Evolutionary conservation across 2,888 invertebrate species (phyloP), one percentile per base, ranked within the genome.

Genomic region (Melolontha melolontha): DNA sequence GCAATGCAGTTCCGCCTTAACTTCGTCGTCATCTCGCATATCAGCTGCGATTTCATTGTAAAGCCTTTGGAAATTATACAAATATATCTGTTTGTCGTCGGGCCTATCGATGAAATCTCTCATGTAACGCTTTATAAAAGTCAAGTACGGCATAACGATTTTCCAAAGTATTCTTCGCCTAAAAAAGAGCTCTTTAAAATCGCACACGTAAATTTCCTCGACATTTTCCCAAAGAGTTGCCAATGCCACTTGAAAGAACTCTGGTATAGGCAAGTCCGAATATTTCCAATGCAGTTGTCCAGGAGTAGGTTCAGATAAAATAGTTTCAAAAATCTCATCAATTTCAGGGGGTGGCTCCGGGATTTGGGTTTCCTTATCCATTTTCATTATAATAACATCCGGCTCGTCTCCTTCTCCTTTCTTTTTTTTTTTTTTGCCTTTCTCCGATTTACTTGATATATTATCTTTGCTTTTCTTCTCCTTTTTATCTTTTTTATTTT

Each of bases 1-100:
- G 71, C 87, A 88, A 73, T 90, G 88, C 80, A 90, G 84, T 80
- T 90, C 90, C 67, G 86, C 86, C 79, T 89, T 90, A 1, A 88
- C 82, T 68, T 87, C 85, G 71, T 82, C 80, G 66, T 89, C 84
- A 66, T 85, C 83, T 1, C 90, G 83, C 81, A 88, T 85, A 74
- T 89, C 87, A 67, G 84, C 82, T 71, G 88, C 87, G 69, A 90
- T 85, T 17, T 85, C 82, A 80, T 91, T 91, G 73, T 87, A 90
- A 34, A 84, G 81, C 40, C 80, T 83, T 79, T 90, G 90, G 77
- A 91, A 90, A 16, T 81, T 78, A 52, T 83, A 78, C 5, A 91
- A 83, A 68, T 87, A 77, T 63, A 85, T 84, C 77, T 89, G 89
- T 78, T 88, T 89, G n/a, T 79, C 76, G 70, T 88, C 89, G 0